Conservation (phyloP, 1,140 invertebrate genomes). For the Heliconius eleuchia region DNA sequence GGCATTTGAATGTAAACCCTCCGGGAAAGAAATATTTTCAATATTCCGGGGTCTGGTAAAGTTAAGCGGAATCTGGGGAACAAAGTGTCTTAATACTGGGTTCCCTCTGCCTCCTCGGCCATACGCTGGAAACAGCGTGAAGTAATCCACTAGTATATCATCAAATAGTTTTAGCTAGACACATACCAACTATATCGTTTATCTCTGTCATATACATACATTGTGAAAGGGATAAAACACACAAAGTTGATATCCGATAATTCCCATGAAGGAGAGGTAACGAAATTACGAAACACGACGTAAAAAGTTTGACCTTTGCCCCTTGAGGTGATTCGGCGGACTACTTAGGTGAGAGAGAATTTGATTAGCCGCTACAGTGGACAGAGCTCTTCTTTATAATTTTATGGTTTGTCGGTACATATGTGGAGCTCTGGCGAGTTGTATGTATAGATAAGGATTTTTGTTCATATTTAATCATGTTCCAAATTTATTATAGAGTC, state of each 20-base stretch:
- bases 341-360: constrained; percentile 45
- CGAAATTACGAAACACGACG: constrained; percentile 38
- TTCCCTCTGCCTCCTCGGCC: neutral
- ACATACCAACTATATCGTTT: neutral
- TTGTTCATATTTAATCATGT: neutral
- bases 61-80: neutral
- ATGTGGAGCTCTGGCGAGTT: neutral
- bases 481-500: neutral
- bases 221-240: neutral
- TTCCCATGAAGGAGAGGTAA: constrained; percentile 26
- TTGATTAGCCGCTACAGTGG: constrained; percentile 41
- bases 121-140: neutral
- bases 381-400: constrained; percentile 41
- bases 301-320: constrained; percentile 35
- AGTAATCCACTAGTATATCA: no score
- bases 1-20: no score
- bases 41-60: neutral
- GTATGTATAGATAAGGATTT: neutral
- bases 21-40: no score
- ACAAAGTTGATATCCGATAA: constrained; percentile 6
- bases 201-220: neutral
- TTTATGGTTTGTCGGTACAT: constrained; percentile 29
- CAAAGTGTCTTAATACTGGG: no score
- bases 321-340: constrained; percentile 4
- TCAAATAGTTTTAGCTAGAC: neutral